Percentiles rank a stretch among this genome's conserved stretches.
These are phyloP conservation scores for Phymanthus crucifer DNA, from an alignment of 92 coral and sea anemone species.

Conservation along the genomic window DNA sequence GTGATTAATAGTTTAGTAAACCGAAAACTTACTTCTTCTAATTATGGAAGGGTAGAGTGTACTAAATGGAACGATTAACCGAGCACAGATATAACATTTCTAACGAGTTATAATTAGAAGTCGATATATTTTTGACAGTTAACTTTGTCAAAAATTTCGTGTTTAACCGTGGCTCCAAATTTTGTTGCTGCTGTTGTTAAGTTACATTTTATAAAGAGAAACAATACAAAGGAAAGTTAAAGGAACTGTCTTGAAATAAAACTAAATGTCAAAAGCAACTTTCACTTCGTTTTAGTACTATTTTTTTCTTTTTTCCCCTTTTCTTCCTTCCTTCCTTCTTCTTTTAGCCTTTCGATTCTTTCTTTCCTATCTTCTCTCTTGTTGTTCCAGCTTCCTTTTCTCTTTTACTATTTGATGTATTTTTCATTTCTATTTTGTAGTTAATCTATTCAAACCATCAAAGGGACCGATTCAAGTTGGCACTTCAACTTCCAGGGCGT, in stretches of 20 bases:
- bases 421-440: no score
- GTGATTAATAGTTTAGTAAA: slow-evolving; percentile 3
- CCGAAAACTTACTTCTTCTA: neutral
- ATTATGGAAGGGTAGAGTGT: neutral
- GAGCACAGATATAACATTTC: neutral
- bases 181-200: no score
- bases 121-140: neutral
- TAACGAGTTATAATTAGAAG: neutral
- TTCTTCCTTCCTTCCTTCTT: no score
- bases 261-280: neutral
- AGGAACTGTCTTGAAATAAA: no score
- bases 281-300: neutral
- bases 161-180: no score
- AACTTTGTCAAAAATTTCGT: no score
- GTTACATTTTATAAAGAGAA: no score
- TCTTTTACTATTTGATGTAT: no score
- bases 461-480: neutral
- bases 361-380: no score
- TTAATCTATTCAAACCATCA: neutral
- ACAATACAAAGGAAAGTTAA: no score
- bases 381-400: no score
- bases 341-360: no score
- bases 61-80: neutral
- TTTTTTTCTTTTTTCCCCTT: neutral
- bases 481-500: neutral